Evolutionary conservation across 2,888 invertebrate genomes (phyloP), one percentile per base, ranked within the genome.

Genomic region (Acronicta leporina): DNA sequence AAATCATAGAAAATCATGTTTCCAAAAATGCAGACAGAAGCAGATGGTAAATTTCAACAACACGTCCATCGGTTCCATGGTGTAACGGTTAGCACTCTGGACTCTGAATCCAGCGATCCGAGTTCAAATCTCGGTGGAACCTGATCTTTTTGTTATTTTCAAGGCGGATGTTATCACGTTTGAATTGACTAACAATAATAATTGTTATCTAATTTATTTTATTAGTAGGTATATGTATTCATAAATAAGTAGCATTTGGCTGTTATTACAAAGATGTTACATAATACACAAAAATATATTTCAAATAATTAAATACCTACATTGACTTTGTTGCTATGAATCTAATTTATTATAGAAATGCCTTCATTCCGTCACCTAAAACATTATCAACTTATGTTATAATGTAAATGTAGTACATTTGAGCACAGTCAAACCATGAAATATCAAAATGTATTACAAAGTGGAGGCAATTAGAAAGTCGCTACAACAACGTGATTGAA

Each of bases 21-120:
- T 30, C 0, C 9, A 30, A 30, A 9, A 30, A 9, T 9, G 1
- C 9, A 30, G 33, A 40, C 10, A 45, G 0, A 3, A 55, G 52
- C 0, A 5, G 0, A 11, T 8, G 0, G 9, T 14, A 13, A 64
- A 64, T 69, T 75, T 78, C 42, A 0, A 0, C 0, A 0, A 0
- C 0, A 0, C 0, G 0, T 0, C 7, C 47, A 66, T 58, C 82
- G 91, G 91, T 92, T 90, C 92, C 92, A 92, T 93, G 92, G 92
- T 93, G 96, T 96, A 96, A 96, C 95, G 96, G 96, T 96, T 95
- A 96, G 96, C 96, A 96, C 96, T 96, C 96, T 96, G 96, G 96
- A 96, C 96, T 96, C 95, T 96, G 96, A 96, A 96, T 96, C 96
- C 96, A 96, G 96, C 96, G 96, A 96, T 96, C 96, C 96, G 96